A percentile compares a stretch with the other conserved stretches of the same genome.
phyloP scores from a whole-genome alignment of 2,888 invertebrate genomes.

The Lasiommata megera region DNA sequence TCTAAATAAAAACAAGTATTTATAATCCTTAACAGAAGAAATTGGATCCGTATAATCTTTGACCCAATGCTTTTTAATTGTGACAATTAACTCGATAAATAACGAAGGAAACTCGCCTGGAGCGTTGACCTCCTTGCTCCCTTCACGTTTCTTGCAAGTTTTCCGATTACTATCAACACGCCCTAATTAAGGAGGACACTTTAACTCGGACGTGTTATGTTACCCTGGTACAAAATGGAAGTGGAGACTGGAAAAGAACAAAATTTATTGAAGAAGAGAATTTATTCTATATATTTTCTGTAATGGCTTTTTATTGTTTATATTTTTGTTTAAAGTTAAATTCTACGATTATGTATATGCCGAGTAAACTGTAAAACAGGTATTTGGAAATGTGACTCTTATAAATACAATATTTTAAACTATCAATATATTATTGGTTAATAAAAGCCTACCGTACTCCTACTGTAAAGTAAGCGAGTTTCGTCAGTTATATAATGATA shows the following conservation, averaged over 20 bases:
- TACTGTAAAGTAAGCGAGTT: no score
- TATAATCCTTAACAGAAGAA: neutral
- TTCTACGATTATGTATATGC: no score
- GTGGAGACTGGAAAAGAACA: neutral
- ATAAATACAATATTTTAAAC: no score
- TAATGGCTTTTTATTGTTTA: neutral
- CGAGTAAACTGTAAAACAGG: no score
- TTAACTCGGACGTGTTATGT: constrained; percentile 32
- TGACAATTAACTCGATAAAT: constrained; percentile 8
- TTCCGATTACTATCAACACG: constrained; percentile 28
- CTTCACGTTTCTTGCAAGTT: constrained; percentile 20
- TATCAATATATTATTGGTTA: no score
- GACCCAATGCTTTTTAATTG: neutral
- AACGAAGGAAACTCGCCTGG: neutral
- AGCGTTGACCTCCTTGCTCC: neutral
- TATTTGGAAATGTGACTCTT: no score
- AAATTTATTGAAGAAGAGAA: constrained; percentile 7
- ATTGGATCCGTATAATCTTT: neutral
- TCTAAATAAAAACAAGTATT: neutral
- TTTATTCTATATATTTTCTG: neutral
- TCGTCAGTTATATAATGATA: no score
- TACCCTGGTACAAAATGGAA: constrained; percentile 5
- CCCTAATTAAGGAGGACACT: constrained; percentile 33
- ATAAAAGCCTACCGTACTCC: no score
- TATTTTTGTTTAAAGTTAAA: neutral